phyloP scores from a whole-genome alignment of 2,797 vertebrate genomes.

The Cygnus olor region DNA sequence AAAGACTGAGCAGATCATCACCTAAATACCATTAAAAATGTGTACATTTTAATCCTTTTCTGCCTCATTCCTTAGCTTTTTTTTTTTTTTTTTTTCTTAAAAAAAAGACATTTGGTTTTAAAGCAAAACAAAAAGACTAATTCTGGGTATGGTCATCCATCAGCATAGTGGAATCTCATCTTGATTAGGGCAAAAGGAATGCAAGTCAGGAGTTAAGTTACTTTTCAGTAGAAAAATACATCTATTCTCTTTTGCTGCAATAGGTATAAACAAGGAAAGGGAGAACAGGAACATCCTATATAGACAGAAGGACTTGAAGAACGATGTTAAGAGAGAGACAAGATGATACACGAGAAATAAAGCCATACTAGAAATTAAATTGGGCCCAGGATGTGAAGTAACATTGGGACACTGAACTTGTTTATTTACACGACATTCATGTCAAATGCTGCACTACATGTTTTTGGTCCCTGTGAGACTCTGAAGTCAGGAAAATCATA shows the following conservation, averaged over 20 bases:
- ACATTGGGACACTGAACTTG: background rate
- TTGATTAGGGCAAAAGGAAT: background rate
- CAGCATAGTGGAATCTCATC: background rate
- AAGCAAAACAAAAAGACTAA: background rate
- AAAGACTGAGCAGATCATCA: background rate
- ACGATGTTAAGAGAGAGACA: background rate
- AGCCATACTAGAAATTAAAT: background rate
- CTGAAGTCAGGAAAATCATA: background rate
- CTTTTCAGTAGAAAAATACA: slow-evolving; percentile 20
- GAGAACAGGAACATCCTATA: background rate
- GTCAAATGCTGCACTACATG: background rate
- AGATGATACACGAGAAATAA: background rate
- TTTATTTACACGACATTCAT: background rate
- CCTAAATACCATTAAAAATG: background rate
- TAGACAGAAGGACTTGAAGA: background rate
- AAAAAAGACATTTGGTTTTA: background rate
- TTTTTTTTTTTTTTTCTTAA: background rate
- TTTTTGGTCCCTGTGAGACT: background rate
- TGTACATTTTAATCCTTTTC: background rate
- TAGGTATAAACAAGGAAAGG: background rate
- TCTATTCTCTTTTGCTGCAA: background rate
- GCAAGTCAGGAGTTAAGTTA: background rate
- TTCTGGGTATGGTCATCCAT: background rate
- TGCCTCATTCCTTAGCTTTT: background rate
- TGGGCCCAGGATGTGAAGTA: background rate